These are phyloP conservation scores for Toxotes lorentzi DNA, from an alignment of 2,797 vertebrate species.

Conservation along the genomic window DNA sequence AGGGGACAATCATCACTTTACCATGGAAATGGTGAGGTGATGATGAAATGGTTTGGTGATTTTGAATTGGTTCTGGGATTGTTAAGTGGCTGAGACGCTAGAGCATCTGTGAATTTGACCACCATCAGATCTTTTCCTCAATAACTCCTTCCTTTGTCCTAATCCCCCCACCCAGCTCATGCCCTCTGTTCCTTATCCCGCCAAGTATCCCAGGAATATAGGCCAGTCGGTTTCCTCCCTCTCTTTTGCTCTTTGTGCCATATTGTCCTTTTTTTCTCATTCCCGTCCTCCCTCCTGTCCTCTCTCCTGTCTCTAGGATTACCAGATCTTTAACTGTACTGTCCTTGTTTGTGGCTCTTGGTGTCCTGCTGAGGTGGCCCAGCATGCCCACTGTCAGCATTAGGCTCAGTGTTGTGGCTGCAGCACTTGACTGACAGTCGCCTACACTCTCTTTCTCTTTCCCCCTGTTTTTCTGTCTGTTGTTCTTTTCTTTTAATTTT, in stretches of 20 bases:
- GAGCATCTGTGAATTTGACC: constrained; percentile 25
- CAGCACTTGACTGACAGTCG: constrained; percentile 37
- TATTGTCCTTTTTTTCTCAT: constrained; percentile 55
- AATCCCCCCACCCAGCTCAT: constrained; percentile 65
- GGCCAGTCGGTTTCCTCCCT: constrained; percentile 49
- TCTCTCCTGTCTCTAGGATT: constrained; percentile 87
- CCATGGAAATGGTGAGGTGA: constrained; percentile 20
- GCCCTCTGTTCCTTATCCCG: constrained; percentile 82
- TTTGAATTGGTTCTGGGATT: constrained; percentile 7
- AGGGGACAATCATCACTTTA: constrained; percentile 40
- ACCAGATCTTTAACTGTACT: constrained; percentile 88
- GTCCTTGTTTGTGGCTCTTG: constrained; percentile 76
- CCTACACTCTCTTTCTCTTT: constrained; percentile 13
- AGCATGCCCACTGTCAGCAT: constrained; percentile 80
- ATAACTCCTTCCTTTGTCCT: constrained; percentile 45
- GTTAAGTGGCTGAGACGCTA: background rate
- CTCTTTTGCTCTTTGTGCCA: constrained; percentile 41
- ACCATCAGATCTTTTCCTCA: constrained; percentile 16
- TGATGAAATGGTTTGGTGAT: constrained; percentile 27
- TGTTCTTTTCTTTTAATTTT: constrained; percentile 23
- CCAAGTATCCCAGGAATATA: constrained; percentile 54
- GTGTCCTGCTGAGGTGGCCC: constrained; percentile 83
- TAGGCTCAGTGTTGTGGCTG: constrained; percentile 80
- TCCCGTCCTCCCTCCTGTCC: constrained; percentile 68
- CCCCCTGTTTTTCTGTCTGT: constrained; percentile 2